Conservation (phyloP, 2,113 vertebrate genomes). For the Spheniscus mendiculus region DNA sequence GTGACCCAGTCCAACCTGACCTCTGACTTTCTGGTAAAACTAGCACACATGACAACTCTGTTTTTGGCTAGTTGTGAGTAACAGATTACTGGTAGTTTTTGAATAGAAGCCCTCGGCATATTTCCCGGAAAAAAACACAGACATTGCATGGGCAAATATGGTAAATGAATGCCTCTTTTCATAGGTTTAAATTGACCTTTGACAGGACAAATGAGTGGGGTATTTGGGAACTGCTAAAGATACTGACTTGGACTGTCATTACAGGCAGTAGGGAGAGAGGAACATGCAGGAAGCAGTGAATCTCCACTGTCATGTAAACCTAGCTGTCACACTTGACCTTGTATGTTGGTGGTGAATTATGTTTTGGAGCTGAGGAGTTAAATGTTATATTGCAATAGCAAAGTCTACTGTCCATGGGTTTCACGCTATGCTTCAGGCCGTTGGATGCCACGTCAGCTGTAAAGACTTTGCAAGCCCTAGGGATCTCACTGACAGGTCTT, state of each 20-base stretch:
- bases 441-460: neutral
- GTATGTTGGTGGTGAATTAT: neutral
- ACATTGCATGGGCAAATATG: neutral
- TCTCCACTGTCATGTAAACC: neutral
- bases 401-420: neutral
- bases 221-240: neutral
- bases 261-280: neutral
- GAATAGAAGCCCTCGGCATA: neutral
- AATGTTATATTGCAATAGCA: neutral
- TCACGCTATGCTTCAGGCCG: fast-evolving
- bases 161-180: neutral
- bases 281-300: neutral
- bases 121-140: neutral
- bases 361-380: neutral
- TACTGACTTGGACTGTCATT: fast-evolving
- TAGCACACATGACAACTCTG: neutral
- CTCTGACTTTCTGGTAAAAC: neutral
- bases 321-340: neutral
- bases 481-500: neutral
- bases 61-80: neutral
- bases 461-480: neutral
- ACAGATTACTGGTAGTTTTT: neutral
- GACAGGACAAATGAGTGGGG: neutral
- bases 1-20: neutral
- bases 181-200: neutral